Evolutionary conservation across 2,888 invertebrate species (phyloP).

Genomic region (Heteromurus nitidus): DNA sequence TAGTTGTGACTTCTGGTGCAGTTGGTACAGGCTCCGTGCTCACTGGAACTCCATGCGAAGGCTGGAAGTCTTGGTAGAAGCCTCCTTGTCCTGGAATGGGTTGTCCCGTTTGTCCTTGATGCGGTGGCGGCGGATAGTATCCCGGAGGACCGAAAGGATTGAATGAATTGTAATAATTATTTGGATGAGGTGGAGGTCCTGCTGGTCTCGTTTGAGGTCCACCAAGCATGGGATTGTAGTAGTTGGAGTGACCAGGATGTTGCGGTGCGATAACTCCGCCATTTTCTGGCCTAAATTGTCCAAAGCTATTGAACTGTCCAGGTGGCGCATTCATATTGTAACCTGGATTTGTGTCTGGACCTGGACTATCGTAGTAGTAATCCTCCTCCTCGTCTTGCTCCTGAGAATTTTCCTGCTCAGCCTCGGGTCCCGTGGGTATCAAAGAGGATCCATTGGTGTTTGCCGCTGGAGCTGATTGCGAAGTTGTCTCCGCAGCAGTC

Average conservation of each 20-base stretch:
- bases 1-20: slow-evolving; percentile 1
- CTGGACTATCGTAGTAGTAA: slow-evolving; percentile 56
- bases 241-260: slow-evolving; percentile 17
- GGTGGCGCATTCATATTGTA: slow-evolving; percentile 7
- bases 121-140: slow-evolving; percentile 41
- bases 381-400: slow-evolving; percentile 56
- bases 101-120: neutral
- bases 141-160: slow-evolving; percentile 58
- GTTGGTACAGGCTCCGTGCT: slow-evolving; percentile 16
- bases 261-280: neutral
- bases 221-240: slow-evolving; percentile 47
- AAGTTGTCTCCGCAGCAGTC: slow-evolving; percentile 16
- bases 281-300: slow-evolving; percentile 40
- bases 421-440: slow-evolving; percentile 48
- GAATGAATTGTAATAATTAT: slow-evolving; percentile 47
- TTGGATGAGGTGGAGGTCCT: slow-evolving; percentile 40
- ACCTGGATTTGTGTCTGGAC: slow-evolving; percentile 25
- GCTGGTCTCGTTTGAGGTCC: slow-evolving; percentile 34
- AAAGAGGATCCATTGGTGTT: slow-evolving; percentile 42
- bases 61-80: slow-evolving; percentile 25
- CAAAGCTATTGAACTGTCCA: slow-evolving; percentile 54
- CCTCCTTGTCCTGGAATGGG: slow-evolving; percentile 11
- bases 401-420: slow-evolving; percentile 5
- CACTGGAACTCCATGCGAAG: slow-evolving; percentile 38
- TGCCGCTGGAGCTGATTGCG: neutral